Conservation (phyloP, 2,888 invertebrate genomes). For the Calameuta filiformis region DNA sequence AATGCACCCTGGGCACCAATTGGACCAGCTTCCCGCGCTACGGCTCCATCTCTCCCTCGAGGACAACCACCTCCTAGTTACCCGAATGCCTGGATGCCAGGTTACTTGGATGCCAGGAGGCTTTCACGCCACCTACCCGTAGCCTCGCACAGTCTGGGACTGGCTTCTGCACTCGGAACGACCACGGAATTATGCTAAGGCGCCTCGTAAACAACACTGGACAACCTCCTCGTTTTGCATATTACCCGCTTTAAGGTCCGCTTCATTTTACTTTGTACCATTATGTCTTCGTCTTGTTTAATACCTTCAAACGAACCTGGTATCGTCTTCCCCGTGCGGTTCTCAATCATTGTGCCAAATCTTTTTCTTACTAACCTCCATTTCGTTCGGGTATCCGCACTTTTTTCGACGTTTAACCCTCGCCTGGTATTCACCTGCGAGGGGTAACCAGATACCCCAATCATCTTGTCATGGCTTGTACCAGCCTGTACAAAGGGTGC, state of each 20-base stretch:
- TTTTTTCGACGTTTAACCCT: slow-evolving; percentile 49
- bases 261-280: not conserved
- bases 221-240: not conserved
- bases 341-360: not conserved
- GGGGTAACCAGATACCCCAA: slow-evolving; percentile 57
- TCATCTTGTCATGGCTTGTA: slow-evolving; percentile 62
- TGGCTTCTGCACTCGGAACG: not conserved
- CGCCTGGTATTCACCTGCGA: slow-evolving; percentile 50
- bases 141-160: not conserved
- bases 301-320: not conserved
- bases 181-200: not conserved
- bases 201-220: not conserved
- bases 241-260: not conserved
- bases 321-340: not conserved
- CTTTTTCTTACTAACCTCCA: not conserved
- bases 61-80: slow-evolving; percentile 34
- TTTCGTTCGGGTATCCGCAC: not conserved
- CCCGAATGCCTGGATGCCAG: slow-evolving; percentile 37
- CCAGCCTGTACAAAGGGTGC: slow-evolving; percentile 57
- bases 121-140: not conserved
- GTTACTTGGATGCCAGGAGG: slow-evolving; percentile 14
- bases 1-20: slow-evolving; percentile 67
- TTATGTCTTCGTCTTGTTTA: not conserved
- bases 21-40: slow-evolving; percentile 57
- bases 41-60: slow-evolving; percentile 57